Percentiles rank a stretch among this genome's conserved stretches.
phyloP scores from a whole-genome alignment of 1,140 invertebrate genomes.

The Ostrea edulis region DNA sequence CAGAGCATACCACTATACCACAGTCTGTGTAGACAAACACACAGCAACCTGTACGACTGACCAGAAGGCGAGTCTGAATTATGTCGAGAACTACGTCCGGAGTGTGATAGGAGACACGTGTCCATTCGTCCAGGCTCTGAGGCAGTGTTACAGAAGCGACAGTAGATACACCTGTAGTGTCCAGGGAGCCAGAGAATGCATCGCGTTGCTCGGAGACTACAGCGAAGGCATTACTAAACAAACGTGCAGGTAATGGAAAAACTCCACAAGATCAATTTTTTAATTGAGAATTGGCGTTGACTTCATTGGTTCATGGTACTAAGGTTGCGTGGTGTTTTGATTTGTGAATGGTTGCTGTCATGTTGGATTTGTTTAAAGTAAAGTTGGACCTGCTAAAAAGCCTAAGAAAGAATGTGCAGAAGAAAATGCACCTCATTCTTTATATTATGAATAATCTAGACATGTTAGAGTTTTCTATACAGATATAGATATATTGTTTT shows the following conservation, averaged over 20 bases:
- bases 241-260: slow-evolving; percentile 1
- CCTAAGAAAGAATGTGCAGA: too few relatives aligned
- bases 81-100: background rate
- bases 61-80: background rate
- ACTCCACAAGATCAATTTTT: too few relatives aligned
- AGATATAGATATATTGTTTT: too few relatives aligned
- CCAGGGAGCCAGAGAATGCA: background rate
- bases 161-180: background rate
- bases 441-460: too few relatives aligned
- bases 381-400: too few relatives aligned
- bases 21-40: background rate
- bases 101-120: slow-evolving; percentile 20
- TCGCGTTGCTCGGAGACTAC: background rate
- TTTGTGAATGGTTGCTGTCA: too few relatives aligned
- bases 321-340: too few relatives aligned
- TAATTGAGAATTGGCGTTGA: too few relatives aligned
- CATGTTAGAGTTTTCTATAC: too few relatives aligned
- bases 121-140: slow-evolving; percentile 5
- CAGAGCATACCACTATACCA: background rate
- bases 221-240: background rate
- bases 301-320: too few relatives aligned
- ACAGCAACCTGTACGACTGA: background rate
- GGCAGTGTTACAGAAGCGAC: background rate
- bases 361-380: too few relatives aligned
- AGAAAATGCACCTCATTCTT: too few relatives aligned